Evolutionary conservation across 2,797 vertebrate genomes (phyloP), one percentile per base, ranked within the genome.

Genomic region (Arnoldichthys spilopterus): DNA sequence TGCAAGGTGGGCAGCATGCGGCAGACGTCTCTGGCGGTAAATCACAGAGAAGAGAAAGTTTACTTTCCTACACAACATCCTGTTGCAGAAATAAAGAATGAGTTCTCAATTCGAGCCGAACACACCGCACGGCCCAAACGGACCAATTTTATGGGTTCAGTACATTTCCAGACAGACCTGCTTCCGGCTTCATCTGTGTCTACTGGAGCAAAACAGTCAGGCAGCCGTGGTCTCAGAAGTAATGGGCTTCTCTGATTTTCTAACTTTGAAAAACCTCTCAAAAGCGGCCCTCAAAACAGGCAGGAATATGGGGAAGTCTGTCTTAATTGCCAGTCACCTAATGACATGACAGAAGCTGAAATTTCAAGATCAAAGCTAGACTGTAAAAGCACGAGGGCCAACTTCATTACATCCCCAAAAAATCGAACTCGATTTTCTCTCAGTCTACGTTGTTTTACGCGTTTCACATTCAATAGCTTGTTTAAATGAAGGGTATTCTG

Each of bases 21-120:
- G 79, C 28, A 80, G 59, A 82, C 34, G 8, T 53, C 66, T 43
- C 45, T 64, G 16, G 6, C 20, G 74, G 64, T 71, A 64, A 82
- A 78, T 63, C 58, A 1, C 8, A 62, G 28, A 70, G 63, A 79
- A 67, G 59, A 83, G 56, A 86, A 81, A 84, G 81, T 86, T 67
- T 37, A 56, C 84, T 83, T 85, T 89, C 49, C 28, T 61, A 28
- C 45, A 69, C 62, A 83, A 83, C 71, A 89, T 84, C 80, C 56
- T 18, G 1, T 47, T 74, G 28, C 26, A 59, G 40, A 15, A 76
- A 16, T 45, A 22, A 47, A 47, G n/a, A 62, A 61, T 58, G n/a
- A 51, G 43, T 61, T 30, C 16, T 69, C 63, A n/a, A 15, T 69
- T 47, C 12, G 18, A 58, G 16, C 4, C 16, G 15, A 53, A 70